These are phyloP conservation scores for Meriones psammophilus DNA, from an alignment of 2,797 vertebrate genomes.

Conservation along the genomic window DNA sequence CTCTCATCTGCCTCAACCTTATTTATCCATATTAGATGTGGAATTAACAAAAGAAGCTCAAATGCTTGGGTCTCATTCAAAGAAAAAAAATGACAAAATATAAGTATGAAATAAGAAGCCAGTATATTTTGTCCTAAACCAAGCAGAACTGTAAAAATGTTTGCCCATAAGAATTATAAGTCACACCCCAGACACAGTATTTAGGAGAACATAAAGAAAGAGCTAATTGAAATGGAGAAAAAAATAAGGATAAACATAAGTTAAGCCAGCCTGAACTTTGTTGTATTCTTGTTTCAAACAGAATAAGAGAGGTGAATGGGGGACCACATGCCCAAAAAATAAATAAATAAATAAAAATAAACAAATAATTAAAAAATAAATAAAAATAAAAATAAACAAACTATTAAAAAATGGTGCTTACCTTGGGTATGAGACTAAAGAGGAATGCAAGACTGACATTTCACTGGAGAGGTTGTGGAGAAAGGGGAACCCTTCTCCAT, in stretches of 20 bases:
- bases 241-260: not conserved
- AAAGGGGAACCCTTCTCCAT: too few species aligned
- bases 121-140: not conserved
- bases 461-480: too few species aligned
- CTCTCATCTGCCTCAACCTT: not conserved
- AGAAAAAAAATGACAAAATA: not conserved
- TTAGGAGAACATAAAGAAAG: not conserved
- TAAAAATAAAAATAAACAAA: too few species aligned
- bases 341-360: too few species aligned
- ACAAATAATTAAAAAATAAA: too few species aligned
- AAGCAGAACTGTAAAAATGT: not conserved
- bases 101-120: not conserved
- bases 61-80: not conserved
- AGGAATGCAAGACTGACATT: too few species aligned
- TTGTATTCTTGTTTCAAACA: too few species aligned
- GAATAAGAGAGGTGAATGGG: too few species aligned
- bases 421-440: too few species aligned
- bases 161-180: not conserved
- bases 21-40: not conserved
- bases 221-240: not conserved
- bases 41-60: not conserved
- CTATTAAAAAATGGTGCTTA: too few species aligned
- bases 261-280: too few species aligned
- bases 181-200: not conserved
- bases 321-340: too few species aligned